phyloP scores from a whole-genome alignment of 2,888 invertebrate species.

The Drosophila emarginata region DNA sequence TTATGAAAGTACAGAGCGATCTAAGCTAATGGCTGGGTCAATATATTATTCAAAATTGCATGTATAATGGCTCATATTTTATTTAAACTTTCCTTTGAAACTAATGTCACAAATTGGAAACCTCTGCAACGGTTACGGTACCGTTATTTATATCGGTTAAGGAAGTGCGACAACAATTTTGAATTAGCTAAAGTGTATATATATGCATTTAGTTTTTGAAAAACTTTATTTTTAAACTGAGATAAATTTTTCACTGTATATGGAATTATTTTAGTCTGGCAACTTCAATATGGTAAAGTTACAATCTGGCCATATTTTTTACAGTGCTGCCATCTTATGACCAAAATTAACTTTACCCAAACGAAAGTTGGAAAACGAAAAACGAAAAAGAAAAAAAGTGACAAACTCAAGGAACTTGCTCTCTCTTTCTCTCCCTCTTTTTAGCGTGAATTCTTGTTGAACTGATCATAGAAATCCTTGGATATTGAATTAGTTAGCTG shows the following conservation, averaged over 20 bases:
- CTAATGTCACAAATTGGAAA: background rate
- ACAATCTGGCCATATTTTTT: too few relatives aligned
- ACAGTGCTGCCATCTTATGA: too few relatives aligned
- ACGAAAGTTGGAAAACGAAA: background rate
- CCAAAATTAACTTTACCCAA: background rate
- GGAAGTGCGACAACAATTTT: too few relatives aligned
- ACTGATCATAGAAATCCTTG: conserved; percentile 92
- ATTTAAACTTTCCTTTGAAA: conserved; percentile 18
- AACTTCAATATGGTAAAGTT: too few relatives aligned
- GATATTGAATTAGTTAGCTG: conserved; percentile 90
- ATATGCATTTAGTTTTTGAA: too few relatives aligned
- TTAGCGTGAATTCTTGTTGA: conserved; percentile 93
- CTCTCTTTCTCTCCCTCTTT: background rate
- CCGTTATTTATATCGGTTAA: too few relatives aligned
- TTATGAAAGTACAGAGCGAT: conserved; percentile 58
- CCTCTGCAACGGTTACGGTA: background rate
- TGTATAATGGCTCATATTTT: conserved; percentile 37
- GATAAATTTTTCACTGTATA: too few relatives aligned
- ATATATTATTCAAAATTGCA: conserved; percentile 52
- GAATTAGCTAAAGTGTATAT: too few relatives aligned
- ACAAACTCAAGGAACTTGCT: background rate
- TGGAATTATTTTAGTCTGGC: too few relatives aligned
- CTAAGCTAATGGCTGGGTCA: conserved; percentile 55
- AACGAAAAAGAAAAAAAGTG: background rate
- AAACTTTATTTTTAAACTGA: too few relatives aligned